Evolutionary conservation across 2,888 invertebrate genomes (phyloP).

Genomic region (Cybosia mesomella): DNA sequence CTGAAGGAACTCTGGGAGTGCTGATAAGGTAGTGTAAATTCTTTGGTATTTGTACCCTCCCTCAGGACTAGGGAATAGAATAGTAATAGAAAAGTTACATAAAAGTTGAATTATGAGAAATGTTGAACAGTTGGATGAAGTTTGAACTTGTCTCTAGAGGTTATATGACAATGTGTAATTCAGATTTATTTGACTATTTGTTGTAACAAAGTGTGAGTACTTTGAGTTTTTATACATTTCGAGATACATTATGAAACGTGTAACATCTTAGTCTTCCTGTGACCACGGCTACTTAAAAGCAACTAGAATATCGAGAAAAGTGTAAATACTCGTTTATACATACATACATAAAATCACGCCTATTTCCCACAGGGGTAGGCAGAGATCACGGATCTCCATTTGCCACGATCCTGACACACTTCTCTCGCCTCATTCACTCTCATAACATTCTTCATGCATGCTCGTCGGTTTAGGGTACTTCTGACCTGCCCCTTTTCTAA

Average conservation of each 20-base stretch:
- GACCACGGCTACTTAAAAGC: too few relatives aligned
- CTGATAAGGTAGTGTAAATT: constrained; percentile 21
- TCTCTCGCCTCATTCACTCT: too few relatives aligned
- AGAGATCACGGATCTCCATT: too few relatives aligned
- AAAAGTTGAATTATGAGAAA: constrained; percentile 12
- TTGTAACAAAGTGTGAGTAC: neutral
- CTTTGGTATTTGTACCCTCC: constrained; percentile 22
- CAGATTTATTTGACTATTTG: neutral
- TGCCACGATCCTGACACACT: too few relatives aligned
- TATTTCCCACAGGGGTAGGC: too few relatives aligned
- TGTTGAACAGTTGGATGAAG: neutral
- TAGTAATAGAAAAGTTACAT: constrained; percentile 16
- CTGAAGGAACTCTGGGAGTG: constrained; percentile 14
- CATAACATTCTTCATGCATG: too few relatives aligned
- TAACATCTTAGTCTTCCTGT: too few relatives aligned
- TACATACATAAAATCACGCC: too few relatives aligned
- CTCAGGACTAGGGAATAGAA: constrained; percentile 18
- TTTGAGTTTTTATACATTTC: neutral
- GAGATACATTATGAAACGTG: neutral
- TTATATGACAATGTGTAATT: constrained; percentile 1
- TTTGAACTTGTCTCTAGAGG: neutral
- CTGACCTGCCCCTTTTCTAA: too few relatives aligned
- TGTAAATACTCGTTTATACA: too few relatives aligned
- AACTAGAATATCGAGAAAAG: too few relatives aligned
- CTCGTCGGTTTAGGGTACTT: too few relatives aligned